Conservation (phyloP, 2,113 vertebrate genomes). For the Pteronura brasiliensis region DNA sequence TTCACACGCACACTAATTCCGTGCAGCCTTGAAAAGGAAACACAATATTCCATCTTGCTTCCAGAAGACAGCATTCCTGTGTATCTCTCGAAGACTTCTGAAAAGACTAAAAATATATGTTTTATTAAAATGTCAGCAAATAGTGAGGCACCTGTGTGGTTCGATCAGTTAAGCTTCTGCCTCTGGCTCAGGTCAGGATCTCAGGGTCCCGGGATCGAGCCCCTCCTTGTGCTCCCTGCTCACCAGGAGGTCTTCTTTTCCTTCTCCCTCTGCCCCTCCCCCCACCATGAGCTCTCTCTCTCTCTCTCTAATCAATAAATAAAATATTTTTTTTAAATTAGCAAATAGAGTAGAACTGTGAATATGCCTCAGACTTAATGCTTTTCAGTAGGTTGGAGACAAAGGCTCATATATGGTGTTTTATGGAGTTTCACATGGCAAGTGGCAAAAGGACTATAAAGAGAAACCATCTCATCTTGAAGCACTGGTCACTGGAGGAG, state of each 20-base stretch:
- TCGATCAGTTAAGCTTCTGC: not conserved
- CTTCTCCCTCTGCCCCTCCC: not conserved
- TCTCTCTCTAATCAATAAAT: not conserved
- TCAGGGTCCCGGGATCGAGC: not conserved
- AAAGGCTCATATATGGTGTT: not conserved
- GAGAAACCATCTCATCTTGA: not conserved
- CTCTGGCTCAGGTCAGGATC: not conserved
- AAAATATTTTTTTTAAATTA: not conserved
- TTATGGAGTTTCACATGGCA: fast-evolving
- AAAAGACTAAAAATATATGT: not conserved
- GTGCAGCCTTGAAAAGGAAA: not conserved
- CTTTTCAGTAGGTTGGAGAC: not conserved
- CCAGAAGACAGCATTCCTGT: not conserved
- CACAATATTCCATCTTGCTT: not conserved
- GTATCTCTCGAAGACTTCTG: not conserved
- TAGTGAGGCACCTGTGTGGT: not conserved
- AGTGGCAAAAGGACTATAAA: not conserved
- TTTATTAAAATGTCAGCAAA: not conserved
- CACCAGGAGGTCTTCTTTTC: not conserved
- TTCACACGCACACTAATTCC: no score
- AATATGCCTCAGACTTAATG: not conserved
- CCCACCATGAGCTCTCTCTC: not conserved
- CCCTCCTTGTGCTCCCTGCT: not conserved
- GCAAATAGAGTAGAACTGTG: not conserved
- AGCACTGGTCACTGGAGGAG: not conserved